phyloP scores from a whole-genome alignment of 2,888 invertebrate species.

The Cryptocheilus praepositus region DNA sequence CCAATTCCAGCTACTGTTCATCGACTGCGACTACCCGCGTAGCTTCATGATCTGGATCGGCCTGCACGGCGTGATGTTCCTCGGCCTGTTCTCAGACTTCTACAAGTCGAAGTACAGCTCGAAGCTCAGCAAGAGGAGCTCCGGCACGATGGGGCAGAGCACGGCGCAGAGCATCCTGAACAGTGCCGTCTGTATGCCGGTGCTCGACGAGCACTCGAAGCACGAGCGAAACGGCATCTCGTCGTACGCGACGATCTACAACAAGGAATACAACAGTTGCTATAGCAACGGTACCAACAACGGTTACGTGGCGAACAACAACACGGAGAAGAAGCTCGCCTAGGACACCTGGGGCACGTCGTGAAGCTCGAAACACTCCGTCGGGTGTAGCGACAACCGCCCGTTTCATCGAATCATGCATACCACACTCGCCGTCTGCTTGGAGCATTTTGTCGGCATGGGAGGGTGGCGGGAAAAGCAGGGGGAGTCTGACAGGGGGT shows the following conservation, averaged over 20 bases:
- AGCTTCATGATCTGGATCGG: slow-evolving; percentile 96
- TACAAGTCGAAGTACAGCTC: slow-evolving; percentile 87
- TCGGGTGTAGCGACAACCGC: slow-evolving; percentile 28
- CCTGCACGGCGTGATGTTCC: slow-evolving; percentile 94
- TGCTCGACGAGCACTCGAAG: slow-evolving; percentile 77
- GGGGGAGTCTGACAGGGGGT: no score
- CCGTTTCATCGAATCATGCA: slow-evolving; percentile 31
- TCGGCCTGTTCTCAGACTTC: slow-evolving; percentile 95
- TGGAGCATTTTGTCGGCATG: slow-evolving; percentile 9
- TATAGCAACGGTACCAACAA: slow-evolving; percentile 81
- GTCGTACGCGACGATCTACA: slow-evolving; percentile 77
- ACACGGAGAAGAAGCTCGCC: slow-evolving; percentile 71
- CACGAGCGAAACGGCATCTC: slow-evolving; percentile 69
- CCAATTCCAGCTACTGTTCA: slow-evolving; percentile 92
- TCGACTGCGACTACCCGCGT: slow-evolving; percentile 93
- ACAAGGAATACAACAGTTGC: slow-evolving; percentile 79
- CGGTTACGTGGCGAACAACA: slow-evolving; percentile 77
- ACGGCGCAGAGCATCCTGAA: slow-evolving; percentile 50
- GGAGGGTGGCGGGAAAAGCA: no score
- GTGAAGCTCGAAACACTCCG: slow-evolving; percentile 17
- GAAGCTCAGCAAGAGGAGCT: slow-evolving; percentile 49
- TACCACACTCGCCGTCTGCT: slow-evolving; percentile 12
- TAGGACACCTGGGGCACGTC: slow-evolving; percentile 44
- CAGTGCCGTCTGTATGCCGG: slow-evolving; percentile 83
- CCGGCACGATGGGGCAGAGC: slow-evolving; percentile 70